Conservation (phyloP, 2,113 vertebrate species). For the Illadopsis cleaveri region DNA sequence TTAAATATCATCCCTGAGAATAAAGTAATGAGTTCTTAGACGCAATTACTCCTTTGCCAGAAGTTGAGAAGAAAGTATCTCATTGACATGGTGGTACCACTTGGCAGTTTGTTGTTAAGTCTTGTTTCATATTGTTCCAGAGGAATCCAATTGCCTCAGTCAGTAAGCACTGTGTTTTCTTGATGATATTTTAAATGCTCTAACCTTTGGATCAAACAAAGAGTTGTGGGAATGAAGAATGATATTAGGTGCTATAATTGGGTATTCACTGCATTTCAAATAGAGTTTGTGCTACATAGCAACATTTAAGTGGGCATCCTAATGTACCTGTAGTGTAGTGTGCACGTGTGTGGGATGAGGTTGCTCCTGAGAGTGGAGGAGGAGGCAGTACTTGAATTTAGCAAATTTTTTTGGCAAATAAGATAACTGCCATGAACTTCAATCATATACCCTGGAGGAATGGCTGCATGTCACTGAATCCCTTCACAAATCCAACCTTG, state of each 20-base stretch:
- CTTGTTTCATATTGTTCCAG: slow-evolving; percentile 16
- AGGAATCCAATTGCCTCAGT: background rate
- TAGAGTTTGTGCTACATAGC: background rate
- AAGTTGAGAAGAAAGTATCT: slow-evolving; percentile 42
- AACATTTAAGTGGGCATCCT: background rate
- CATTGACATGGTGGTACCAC: background rate
- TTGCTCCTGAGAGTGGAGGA: background rate
- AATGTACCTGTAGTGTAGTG: background rate
- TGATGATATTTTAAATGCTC: slow-evolving; percentile 35
- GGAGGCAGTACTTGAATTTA: background rate
- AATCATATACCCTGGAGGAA: slow-evolving; percentile 3
- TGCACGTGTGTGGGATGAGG: background rate
- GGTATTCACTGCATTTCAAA: background rate
- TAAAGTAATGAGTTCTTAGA: slow-evolving; percentile 47
- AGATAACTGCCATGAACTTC: background rate
- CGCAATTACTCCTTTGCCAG: slow-evolving; percentile 23
- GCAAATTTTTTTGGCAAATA: background rate
- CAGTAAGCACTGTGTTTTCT: slow-evolving; percentile 24
- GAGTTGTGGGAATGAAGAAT: background rate
- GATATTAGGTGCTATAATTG: background rate
- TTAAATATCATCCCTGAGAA: slow-evolving; percentile 55
- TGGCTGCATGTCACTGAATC: background rate
- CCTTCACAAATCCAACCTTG: background rate
- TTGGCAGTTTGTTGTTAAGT: slow-evolving; percentile 2
- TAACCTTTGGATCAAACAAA: slow-evolving; percentile 37